Evolutionary conservation across 2,888 invertebrate genomes (phyloP), one percentile per base, ranked within the genome.

Genomic region (Pycnomerus fuliginosus): DNA sequence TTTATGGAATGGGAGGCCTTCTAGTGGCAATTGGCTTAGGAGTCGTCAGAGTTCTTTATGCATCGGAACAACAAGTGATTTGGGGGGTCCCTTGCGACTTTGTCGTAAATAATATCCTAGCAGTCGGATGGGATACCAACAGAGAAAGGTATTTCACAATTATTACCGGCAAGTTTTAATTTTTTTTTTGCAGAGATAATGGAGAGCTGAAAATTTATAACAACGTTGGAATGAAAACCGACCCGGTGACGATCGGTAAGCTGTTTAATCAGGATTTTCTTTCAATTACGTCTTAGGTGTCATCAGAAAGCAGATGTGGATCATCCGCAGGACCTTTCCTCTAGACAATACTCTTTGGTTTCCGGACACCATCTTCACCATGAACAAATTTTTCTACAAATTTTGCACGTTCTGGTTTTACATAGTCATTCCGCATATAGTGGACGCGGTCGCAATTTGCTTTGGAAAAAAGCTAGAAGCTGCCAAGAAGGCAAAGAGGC

Each of bases 11-110:
- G 2, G 46, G 40, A 12, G 62, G 57, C 1, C 41, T 61, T 5
- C 44, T 55, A 3, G 37, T 58, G 3, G 50, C 51, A 2, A 49
- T 53, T 14, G 54, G 44, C 7, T 14, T 60, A 36, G 64, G 63
- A n/a, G 24, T n/a, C 7, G 3, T 25, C 7, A 25, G 25, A 12
- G 11, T 12, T 3, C 5, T 25, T n/a, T n/a, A n/a, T n/a, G n/a
- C n/a, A n/a, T n/a, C n/a, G n/a, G n/a, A n/a, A n/a, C n/a, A n/a
- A n/a, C n/a, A n/a, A n/a, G n/a, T n/a, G 5, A 25, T 12, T 3
- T 3, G 11, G 7, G 3, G 8, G 10, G 25, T 25, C 3, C 25
- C 25, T 3, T 8, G 8, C 25, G 25, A 25, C 11, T 8, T 10
- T 3, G 25, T 25, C 4, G 4, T 8, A 3, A 25, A 25, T 12